Evolutionary conservation across 2,797 vertebrate genomes (phyloP).

Genomic region (Tokudaia muenninki): DNA sequence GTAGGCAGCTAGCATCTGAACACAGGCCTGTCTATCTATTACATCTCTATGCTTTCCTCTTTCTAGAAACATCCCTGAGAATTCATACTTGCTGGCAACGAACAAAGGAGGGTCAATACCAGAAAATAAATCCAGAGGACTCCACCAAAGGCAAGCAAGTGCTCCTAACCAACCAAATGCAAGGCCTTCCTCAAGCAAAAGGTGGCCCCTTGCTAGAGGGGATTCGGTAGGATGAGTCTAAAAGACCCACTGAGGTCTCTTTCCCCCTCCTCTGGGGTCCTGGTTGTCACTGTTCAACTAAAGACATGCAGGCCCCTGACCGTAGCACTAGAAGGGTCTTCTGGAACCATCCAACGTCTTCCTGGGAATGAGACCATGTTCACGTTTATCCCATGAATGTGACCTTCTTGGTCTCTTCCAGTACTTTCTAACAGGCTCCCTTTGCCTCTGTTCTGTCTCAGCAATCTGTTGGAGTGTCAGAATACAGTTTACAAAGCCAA

Average conservation of each 20-base stretch:
- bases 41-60: background rate
- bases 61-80: conserved; percentile 32
- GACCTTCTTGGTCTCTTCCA: background rate
- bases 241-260: background rate
- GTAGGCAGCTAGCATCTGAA: background rate
- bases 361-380: background rate
- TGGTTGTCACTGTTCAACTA: background rate
- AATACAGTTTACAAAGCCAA: conserved; percentile 38
- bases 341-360: background rate
- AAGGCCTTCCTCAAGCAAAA: background rate
- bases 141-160: background rate
- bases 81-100: conserved; percentile 17
- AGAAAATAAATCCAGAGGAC: background rate
- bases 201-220: background rate
- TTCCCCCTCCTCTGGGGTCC: background rate
- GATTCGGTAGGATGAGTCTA: background rate
- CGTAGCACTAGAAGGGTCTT: background rate
- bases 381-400: background rate
- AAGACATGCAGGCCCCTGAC: background rate
- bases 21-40: background rate
- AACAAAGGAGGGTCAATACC: background rate
- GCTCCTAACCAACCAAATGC: background rate
- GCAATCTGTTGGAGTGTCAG: background rate
- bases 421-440: background rate
- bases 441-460: background rate